phyloP scores from a whole-genome alignment of 2,888 invertebrate species.

The Salpingus planirostris region DNA sequence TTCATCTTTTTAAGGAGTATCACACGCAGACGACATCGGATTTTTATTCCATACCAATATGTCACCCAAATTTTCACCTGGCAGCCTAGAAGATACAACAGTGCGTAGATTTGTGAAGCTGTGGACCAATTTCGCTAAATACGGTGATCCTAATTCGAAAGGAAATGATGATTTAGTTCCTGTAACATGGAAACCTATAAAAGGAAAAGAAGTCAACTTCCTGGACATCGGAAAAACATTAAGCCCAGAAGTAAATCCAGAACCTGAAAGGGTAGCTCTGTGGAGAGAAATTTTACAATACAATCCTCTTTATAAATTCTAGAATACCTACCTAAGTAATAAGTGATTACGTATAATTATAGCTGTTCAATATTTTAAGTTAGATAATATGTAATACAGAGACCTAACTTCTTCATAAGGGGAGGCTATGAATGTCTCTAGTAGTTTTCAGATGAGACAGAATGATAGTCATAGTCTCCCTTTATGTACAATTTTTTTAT shows the following conservation, averaged over 20 bases:
- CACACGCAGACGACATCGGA: conserved; percentile 24
- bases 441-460: too few relatives aligned
- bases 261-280: conserved; percentile 20
- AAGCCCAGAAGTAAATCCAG: conserved; percentile 18
- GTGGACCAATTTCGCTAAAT: conserved; percentile 30
- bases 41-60: conserved; percentile 21
- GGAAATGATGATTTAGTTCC: conserved; percentile 12
- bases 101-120: conserved; percentile 22
- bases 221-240: conserved; percentile 21
- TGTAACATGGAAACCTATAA: conserved; percentile 17
- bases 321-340: neutral
- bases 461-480: too few relatives aligned
- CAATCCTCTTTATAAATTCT: neutral
- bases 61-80: conserved; percentile 15
- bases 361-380: too few relatives aligned
- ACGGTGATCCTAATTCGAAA: conserved; percentile 19
- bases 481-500: too few relatives aligned
- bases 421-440: too few relatives aligned
- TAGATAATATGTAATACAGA: too few relatives aligned
- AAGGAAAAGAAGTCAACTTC: conserved; percentile 14
- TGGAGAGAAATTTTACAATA: conserved; percentile 20
- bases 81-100: conserved; percentile 22
- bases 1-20: conserved; percentile 15
- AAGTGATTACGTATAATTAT: too few relatives aligned
- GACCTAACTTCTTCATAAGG: too few relatives aligned